Evolutionary conservation across 1,140 invertebrate genomes (phyloP).

Genomic region (Elysia chlorotica): DNA sequence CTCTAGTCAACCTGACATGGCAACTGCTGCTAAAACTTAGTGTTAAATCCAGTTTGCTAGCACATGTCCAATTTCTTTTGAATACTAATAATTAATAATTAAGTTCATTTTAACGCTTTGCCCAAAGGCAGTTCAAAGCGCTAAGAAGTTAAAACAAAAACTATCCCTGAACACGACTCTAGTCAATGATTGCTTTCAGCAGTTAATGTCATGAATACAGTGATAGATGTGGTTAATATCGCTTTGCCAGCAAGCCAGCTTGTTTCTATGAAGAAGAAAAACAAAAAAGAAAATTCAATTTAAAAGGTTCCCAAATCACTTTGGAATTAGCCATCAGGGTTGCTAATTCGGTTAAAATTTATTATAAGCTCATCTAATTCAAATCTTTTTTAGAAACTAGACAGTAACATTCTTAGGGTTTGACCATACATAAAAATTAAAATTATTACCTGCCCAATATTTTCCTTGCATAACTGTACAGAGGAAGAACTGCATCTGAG

Average conservation of each 20-base stretch:
- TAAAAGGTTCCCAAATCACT: not conserved
- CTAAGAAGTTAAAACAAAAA: no score
- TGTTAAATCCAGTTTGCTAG: not conserved
- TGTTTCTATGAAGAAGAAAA: no score
- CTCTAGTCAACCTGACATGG: not conserved
- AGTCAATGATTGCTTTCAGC: no score
- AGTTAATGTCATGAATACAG: no score
- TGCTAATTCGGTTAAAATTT: not conserved
- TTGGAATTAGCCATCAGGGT: not conserved
- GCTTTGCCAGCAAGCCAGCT: no score
- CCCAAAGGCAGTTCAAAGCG: no score
- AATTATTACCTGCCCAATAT: slow-evolving; percentile 47
- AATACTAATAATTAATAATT: no score
- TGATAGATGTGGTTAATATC: no score
- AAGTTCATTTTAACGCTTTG: no score
- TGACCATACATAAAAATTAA: no score
- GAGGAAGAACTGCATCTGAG: slow-evolving; percentile 49
- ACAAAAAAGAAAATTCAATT: no score
- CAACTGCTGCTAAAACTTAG: not conserved
- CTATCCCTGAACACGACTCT: no score
- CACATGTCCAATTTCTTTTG: not conserved
- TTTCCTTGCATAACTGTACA: slow-evolving; percentile 46
- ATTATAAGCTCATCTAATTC: not conserved
- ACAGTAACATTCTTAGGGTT: slow-evolving; percentile 29
- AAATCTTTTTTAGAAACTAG: not conserved